Conservation (phyloP, 2,113 vertebrate species). For the Pedetes capensis region DNA sequence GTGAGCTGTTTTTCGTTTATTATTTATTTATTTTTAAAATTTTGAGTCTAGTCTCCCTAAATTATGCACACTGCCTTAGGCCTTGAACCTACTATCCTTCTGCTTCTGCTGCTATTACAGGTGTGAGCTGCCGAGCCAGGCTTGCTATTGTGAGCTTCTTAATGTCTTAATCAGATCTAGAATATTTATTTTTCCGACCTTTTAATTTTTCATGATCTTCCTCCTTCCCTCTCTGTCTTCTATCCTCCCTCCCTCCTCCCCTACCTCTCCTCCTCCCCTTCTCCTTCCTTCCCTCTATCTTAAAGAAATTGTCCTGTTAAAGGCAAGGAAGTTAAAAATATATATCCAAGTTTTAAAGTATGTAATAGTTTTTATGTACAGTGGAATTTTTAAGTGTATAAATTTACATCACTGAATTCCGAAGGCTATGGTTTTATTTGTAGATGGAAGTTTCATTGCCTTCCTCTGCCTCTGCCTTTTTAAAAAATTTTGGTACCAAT, state of each 20-base stretch:
- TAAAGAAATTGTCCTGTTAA: slow-evolving; percentile 1
- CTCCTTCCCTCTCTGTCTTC: neutral
- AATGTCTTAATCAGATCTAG: neutral
- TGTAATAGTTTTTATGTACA: neutral
- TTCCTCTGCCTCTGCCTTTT: neutral
- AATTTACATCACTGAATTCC: slow-evolving; percentile 21
- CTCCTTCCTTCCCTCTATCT: neutral
- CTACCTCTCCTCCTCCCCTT: too few species aligned
- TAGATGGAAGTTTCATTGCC: slow-evolving; percentile 35
- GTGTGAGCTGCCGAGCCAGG: too few species aligned
- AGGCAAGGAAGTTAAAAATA: slow-evolving; percentile 27
- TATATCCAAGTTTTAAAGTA: slow-evolving; percentile 11
- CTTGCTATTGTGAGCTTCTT: neutral
- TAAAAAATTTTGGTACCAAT: neutral
- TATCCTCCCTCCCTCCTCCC: too few species aligned
- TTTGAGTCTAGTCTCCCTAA: too few species aligned
- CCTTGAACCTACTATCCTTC: too few species aligned
- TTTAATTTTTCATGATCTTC: slow-evolving; percentile 19
- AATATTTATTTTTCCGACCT: neutral
- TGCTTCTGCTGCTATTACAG: too few species aligned
- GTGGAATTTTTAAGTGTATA: neutral
- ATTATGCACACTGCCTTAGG: too few species aligned
- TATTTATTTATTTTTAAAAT: too few species aligned
- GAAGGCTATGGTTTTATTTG: slow-evolving; percentile 26
- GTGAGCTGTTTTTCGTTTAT: too few species aligned